Percentiles rank a stretch among this genome's conserved stretches.
phyloP scores from a whole-genome alignment of 2,888 invertebrate species.

The Thymelicus acteon region DNA sequence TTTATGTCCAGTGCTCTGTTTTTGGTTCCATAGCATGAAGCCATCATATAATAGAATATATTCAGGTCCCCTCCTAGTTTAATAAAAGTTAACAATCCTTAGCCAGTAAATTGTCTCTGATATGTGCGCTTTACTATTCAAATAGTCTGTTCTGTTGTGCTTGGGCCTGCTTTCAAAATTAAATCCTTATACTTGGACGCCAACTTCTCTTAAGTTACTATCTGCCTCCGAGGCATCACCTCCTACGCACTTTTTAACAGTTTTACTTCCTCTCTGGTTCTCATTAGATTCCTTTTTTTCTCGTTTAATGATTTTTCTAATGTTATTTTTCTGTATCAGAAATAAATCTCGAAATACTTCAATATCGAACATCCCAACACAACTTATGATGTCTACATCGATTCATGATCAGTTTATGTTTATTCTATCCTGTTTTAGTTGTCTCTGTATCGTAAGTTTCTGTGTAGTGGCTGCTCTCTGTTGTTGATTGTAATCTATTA shows the following conservation, averaged over 20 bases:
- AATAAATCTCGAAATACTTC: constrained; percentile 42
- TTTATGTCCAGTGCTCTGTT: constrained; percentile 62
- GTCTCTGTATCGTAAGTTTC: constrained; percentile 72
- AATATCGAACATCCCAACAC: constrained; percentile 57
- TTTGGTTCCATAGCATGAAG: constrained; percentile 79
- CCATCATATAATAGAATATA: constrained; percentile 65
- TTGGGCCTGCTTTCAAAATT: constrained; percentile 80
- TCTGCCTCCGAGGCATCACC: constrained; percentile 64
- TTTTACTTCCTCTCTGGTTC: constrained; percentile 62
- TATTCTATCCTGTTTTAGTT: constrained; percentile 77
- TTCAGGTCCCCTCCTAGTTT: constrained; percentile 63
- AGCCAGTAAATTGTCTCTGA: constrained; percentile 68
- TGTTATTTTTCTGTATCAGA: constrained; percentile 35
- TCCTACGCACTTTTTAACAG: constrained; percentile 68
- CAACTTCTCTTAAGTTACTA: constrained; percentile 52
- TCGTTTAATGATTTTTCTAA: constrained; percentile 46
- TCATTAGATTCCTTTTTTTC: constrained; percentile 54
- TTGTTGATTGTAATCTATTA: constrained; percentile 83
- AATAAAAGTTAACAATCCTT: constrained; percentile 68
- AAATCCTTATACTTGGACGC: constrained; percentile 65
- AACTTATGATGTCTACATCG: constrained; percentile 44
- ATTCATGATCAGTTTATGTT: constrained; percentile 64
- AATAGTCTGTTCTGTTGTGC: constrained; percentile 72
- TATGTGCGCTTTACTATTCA: constrained; percentile 70
- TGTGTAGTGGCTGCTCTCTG: constrained; percentile 86